Conservation (phyloP, 2,888 invertebrate genomes). For the Blastobasis adustella region DNA sequence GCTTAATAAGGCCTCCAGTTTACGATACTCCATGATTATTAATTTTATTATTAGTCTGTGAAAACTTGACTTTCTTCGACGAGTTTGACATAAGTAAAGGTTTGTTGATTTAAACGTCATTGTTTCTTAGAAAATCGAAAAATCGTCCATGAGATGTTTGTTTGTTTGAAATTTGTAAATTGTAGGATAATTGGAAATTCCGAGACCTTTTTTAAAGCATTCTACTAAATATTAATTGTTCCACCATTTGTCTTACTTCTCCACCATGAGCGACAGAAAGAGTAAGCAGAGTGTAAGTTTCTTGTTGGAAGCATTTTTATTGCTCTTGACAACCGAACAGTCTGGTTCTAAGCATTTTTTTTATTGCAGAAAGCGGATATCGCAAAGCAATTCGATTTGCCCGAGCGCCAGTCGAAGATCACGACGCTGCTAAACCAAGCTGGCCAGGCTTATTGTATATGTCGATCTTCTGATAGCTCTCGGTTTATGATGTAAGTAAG, state of each 20-base stretch:
- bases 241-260: too few species aligned
- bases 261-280: slow-evolving; percentile 56
- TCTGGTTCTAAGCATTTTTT: not conserved
- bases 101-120: too few species aligned
- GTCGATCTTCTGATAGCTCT: slow-evolving; percentile 93
- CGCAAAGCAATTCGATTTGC: slow-evolving; percentile 90
- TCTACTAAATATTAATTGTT: not conserved
- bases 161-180: too few species aligned
- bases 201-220: not conserved
- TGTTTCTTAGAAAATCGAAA: too few species aligned
- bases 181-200: too few species aligned
- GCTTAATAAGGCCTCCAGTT: too few species aligned
- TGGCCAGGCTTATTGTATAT: slow-evolving; percentile 95
- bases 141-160: too few species aligned
- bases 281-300: slow-evolving; percentile 59
- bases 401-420: slow-evolving; percentile 93
- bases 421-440: slow-evolving; percentile 91
- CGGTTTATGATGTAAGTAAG: slow-evolving; percentile 94
- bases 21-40: too few species aligned
- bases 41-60: too few species aligned
- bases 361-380: slow-evolving; percentile 86
- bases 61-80: too few species aligned
- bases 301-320: not conserved
- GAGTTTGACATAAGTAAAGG: too few species aligned
- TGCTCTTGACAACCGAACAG: not conserved